Evolutionary conservation across 1,140 invertebrate genomes (phyloP).

Genomic region (Hestina assimilis): DNA sequence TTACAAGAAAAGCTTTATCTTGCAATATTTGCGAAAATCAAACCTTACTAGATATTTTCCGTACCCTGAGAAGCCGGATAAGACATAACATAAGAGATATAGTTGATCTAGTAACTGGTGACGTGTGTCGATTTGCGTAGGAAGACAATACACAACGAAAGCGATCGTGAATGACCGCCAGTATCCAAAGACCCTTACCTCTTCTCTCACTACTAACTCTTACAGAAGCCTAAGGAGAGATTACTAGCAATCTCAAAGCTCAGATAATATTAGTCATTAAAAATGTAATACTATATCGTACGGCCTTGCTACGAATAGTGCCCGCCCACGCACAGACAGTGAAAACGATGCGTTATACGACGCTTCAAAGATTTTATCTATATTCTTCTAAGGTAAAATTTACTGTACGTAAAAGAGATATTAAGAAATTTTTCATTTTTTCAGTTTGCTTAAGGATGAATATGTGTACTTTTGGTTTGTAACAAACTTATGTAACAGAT

Average conservation of each 20-base stretch:
- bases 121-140: constrained; percentile 51
- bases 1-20: too few relatives aligned
- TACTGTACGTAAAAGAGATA: too few relatives aligned
- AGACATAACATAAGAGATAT: not conserved
- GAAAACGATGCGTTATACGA: constrained; percentile 47
- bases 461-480: constrained; percentile 10
- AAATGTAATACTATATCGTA: constrained; percentile 68
- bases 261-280: constrained; percentile 46
- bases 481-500: constrained; percentile 35
- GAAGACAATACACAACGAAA: constrained; percentile 42
- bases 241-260: constrained; percentile 32
- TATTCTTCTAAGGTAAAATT: too few relatives aligned
- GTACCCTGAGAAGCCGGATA: not conserved
- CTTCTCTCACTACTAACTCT: constrained; percentile 2
- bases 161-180: constrained; percentile 40
- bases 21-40: not conserved
- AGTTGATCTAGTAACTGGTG: constrained; percentile 35
- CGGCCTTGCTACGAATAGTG: constrained; percentile 73
- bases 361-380: constrained; percentile 20
- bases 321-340: constrained; percentile 51
- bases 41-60: not conserved
- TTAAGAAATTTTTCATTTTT: not conserved
- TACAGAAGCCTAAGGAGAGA: constrained; percentile 21
- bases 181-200: constrained; percentile 32
- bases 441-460: not conserved